Evolutionary conservation across 2,113 vertebrate genomes (phyloP), one percentile per base, ranked within the genome.

Genomic region (Dasypus novemcinctus): DNA sequence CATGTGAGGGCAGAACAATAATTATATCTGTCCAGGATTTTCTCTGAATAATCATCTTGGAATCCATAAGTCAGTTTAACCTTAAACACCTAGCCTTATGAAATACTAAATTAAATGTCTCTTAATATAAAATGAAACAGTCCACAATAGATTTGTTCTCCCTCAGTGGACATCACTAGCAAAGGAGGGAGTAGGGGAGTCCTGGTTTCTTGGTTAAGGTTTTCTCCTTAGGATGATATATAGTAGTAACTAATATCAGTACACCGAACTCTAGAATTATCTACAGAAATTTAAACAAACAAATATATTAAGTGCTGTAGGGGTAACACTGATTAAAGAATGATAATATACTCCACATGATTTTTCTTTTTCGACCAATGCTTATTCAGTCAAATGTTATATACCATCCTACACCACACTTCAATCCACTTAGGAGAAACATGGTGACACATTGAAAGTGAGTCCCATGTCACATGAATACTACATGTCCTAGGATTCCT

Each of bases 111-210:
- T 76, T 25, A 97, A 96, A 94, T 88, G 82, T 96, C 41, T 95
- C 96, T 95, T 76, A 83, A 97, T 96, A 93, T 93, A 89, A 92
- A 97, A 95, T 92, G 66, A 95, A 97, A 96, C n/a, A 81, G 36
- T 87, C 11, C 82, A 81, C 91, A 64, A 79, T 96, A 96, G 89
- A 78, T 86, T 78, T 85, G 27, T 9, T 72, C 87, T 97, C 57
- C 90, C 80, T 41, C n/a, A 88, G 1, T 33, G 46, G 36, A 2
- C 12, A 49, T 72, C 23, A 89, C 69, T n/a, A 79, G 36, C 72
- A 88, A 90, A 71, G 46, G 64, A 95, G 86, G 27, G 80, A 38
- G 72, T 76, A 97, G 92, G 93, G 93, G 96, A 0, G 49, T 13
- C 90, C 27, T 93, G 43, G 66, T 33, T 81, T 83, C 63, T 87